Conservation (phyloP, 2,797 vertebrate genomes). For the Xiphorhynchus erythropygius region DNA sequence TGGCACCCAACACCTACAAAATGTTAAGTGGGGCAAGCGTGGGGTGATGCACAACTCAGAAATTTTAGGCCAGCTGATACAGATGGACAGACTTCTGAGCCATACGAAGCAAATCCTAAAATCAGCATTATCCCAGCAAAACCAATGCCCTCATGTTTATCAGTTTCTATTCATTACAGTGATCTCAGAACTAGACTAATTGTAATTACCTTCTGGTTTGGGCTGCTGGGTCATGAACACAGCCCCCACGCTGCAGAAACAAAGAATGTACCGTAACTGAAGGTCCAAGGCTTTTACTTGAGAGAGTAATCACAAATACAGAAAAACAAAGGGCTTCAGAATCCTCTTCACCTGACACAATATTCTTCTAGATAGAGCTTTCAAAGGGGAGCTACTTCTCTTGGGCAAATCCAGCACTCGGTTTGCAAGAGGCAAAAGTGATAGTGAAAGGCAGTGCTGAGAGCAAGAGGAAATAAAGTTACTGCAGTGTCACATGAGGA, state of each 20-base stretch:
- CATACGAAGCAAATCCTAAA: background rate
- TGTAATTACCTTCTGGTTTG: background rate
- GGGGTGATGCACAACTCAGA: background rate
- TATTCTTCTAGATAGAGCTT: background rate
- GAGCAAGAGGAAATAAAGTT: background rate
- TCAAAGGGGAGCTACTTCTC: background rate
- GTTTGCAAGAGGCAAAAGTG: background rate
- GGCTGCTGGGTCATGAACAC: background rate
- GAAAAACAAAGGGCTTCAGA: background rate
- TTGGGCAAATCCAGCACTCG: background rate
- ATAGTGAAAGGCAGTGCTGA: background rate
- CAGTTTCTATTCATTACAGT: background rate
- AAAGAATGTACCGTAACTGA: background rate
- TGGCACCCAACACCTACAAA: background rate
- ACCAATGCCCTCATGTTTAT: background rate
- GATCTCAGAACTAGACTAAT: background rate
- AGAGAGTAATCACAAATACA: background rate
- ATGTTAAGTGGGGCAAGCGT: rapidly evolving
- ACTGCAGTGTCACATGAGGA: background rate
- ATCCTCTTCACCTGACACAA: background rate
- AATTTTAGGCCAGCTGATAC: background rate
- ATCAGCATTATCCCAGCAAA: background rate
- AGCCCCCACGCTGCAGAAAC: background rate
- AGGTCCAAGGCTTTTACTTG: background rate
- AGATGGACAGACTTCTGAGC: background rate